phyloP scores from a whole-genome alignment of 2,888 invertebrate species.

The Hermodice carunculata region DNA sequence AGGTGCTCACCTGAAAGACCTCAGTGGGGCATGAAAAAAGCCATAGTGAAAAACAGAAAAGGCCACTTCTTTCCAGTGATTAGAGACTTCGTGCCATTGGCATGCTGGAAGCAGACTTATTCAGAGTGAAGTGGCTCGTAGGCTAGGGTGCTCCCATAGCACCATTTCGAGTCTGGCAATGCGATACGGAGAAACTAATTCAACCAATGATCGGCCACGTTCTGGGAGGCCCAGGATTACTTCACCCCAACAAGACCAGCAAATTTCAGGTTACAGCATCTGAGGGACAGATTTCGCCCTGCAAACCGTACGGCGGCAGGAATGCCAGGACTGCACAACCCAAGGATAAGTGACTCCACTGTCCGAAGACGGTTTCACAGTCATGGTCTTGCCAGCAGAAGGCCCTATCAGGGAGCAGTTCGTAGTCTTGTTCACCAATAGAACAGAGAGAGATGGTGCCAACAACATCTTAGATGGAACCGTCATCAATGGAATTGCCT shows the following conservation, averaged over 20 bases:
- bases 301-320: neutral
- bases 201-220: neutral
- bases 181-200: neutral
- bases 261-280: neutral
- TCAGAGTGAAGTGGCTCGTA: neutral
- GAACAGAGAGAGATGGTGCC: too few species aligned
- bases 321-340: neutral
- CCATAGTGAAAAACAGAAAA: too few species aligned
- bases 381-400: neutral
- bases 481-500: too few species aligned
- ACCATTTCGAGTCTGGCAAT: neutral
- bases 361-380: neutral
- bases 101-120: neutral
- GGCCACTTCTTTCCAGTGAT: neutral
- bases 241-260: neutral
- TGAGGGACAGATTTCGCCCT: neutral
- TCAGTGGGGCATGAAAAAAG: too few species aligned
- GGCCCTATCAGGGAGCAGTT: neutral
- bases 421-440: neutral
- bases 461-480: too few species aligned
- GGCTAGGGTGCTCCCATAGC: neutral
- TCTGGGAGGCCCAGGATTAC: neutral
- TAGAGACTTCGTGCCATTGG: neutral
- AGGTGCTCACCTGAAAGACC: too few species aligned
- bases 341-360: neutral